Conservation (phyloP, 1,140 invertebrate species). For the Sweltsa coloradensis region DNA sequence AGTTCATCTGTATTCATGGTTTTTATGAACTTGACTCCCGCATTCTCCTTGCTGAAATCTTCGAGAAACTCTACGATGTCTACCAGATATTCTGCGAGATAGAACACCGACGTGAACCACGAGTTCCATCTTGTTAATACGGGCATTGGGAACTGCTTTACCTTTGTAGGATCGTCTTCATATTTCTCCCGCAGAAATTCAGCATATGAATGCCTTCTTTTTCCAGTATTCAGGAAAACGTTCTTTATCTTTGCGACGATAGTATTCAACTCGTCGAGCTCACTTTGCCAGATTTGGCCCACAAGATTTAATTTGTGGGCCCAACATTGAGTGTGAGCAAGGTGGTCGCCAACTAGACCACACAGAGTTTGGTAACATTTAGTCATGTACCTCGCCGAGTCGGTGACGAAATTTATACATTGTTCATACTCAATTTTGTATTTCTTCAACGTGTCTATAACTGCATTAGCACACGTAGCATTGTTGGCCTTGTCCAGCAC, state of each 20-base stretch:
- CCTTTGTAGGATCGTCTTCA: not conserved
- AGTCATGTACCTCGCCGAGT: not conserved
- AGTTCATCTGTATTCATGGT: not conserved
- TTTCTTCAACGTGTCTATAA: not conserved
- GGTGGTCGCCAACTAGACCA: not conserved
- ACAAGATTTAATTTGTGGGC: conserved; percentile 3
- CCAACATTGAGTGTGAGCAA: not conserved
- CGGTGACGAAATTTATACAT: not conserved
- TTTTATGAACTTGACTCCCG: not conserved
- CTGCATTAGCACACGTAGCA: not conserved
- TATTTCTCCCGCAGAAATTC: not conserved
- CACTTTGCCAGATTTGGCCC: not conserved
- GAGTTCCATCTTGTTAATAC: conserved; percentile 2
- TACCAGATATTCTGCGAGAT: not conserved
- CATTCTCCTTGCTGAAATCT: not conserved
- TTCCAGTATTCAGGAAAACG: not conserved
- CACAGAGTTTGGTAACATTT: not conserved
- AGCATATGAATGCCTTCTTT: conserved; percentile 1
- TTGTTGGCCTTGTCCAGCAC: not conserved
- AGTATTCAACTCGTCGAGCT: not conserved
- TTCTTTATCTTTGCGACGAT: not conserved
- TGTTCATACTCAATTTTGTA: not conserved
- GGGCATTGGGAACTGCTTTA: not conserved
- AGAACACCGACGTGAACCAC: not conserved
- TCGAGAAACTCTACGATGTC: not conserved